Conservation (phyloP, 1,140 invertebrate species). For the Ceratosolen fusciceps region DNA sequence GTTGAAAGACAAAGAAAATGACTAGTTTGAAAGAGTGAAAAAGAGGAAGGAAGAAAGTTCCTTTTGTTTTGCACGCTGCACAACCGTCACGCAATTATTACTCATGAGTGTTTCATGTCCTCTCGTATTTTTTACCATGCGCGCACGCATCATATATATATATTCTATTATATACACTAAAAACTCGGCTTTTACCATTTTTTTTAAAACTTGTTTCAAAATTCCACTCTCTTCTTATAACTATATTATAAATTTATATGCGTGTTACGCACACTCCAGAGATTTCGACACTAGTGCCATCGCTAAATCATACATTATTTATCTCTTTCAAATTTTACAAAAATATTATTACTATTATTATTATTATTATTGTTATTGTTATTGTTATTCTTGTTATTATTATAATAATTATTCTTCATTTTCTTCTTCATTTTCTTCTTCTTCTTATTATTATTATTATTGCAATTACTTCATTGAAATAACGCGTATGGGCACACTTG, state of each 20-base stretch:
- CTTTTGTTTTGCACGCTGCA: constrained; percentile 70
- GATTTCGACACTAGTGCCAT: constrained; percentile 8
- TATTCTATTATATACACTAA: constrained; percentile 52
- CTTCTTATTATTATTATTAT: no score
- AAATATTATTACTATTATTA: no score
- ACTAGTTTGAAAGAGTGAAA: background rate
- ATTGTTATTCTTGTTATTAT: no score
- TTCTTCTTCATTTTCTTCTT: no score
- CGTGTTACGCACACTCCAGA: constrained; percentile 10
- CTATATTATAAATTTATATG: background rate
- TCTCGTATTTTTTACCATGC: constrained; percentile 59
- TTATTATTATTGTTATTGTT: no score
- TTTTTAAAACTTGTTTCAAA: constrained; percentile 27
- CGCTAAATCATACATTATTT: constrained; percentile 25
- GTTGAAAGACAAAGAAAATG: constrained; percentile 6
- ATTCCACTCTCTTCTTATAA: constrained; percentile 16
- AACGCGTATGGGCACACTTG: constrained; percentile 27
- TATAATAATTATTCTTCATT: no score
- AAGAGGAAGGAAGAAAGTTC: constrained; percentile 47
- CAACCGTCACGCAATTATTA: constrained; percentile 67
- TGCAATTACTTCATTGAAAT: constrained; percentile 1
- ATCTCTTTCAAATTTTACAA: background rate
- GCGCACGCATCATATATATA: constrained; percentile 61
- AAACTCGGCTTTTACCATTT: constrained; percentile 59
- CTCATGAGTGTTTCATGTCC: constrained; percentile 68